Base-by-base conservation (phyloP, 2,113 vertebrate genomes). In the Lampris incognitus region DNA sequence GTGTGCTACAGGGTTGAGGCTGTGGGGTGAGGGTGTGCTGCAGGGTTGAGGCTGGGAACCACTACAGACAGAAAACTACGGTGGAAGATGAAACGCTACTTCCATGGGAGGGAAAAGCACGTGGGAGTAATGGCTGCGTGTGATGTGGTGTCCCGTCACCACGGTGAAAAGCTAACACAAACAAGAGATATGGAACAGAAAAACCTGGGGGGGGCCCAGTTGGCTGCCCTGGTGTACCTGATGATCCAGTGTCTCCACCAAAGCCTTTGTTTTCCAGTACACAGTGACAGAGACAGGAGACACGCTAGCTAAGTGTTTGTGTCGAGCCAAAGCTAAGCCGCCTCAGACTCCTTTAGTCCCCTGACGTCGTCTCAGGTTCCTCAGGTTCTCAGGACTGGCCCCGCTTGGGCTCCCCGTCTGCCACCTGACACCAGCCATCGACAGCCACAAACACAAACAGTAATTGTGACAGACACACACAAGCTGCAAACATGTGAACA, bases 231-330 rank as follows among this genome's bases (percentile, higher is more conserved):
- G 81, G 44, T 85, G 82, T 81, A 85, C 84, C 78, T 68, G 65
- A 78, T 70, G 56, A 86, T 85, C 74, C 85, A 87, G 72, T 81
- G 88, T 87, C 85, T 87, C 85, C 74, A 84, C 80, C 83, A 91
- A 90, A 93, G 88, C 88, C 83, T 85, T 91, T 93, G 89, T 93
- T 92, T 89, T 92, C 80, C 81, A 89, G 88, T 92, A 92, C 90
- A 93, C 90, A 92, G 80, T 61, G 81, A 67, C n/a, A 71, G 88
- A 93, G 87, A 91, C 90, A 90, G 90, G 85, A 92, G 88, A 91
- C 88, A 88, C 79, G 85, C 85, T 87, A 75, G 82, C 78, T 92
- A 87, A 83, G 89, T 91, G 90, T 89, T 92, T 93, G 89, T 89
- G 90, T 92, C 86, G 87, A 88, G 82, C 84, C 84, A 65, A 82